A percentile compares a stretch with the other conserved stretches of the same genome.
Conservation (phyloP, 2,797 vertebrate genomes). For the Caiman crocodilus region DNA sequence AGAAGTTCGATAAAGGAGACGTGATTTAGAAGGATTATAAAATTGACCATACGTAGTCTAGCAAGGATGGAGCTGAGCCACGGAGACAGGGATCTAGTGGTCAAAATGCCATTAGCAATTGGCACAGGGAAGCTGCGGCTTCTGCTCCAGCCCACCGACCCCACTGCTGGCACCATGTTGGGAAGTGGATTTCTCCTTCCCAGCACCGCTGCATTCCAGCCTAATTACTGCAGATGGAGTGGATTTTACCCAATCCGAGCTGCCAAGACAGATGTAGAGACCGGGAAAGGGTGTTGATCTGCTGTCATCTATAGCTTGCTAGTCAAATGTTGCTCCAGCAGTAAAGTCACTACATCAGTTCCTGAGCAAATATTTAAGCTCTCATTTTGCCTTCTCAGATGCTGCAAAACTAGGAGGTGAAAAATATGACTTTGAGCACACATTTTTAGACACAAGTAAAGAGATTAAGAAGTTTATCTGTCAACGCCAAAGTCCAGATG, state of each 20-base stretch:
- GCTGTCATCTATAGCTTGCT: not conserved
- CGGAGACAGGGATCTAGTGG: not conserved
- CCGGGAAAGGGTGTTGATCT: not conserved
- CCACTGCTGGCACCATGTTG: not conserved
- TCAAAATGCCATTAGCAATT: fast-evolving
- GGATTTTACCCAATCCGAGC: not conserved
- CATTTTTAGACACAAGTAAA: conserved; percentile 41
- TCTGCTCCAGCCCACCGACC: not conserved
- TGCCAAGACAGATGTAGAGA: not conserved
- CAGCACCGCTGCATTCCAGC: not conserved
- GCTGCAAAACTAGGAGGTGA: conserved; percentile 47
- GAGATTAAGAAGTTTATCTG: conserved; percentile 75
- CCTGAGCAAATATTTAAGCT: conserved; percentile 18
- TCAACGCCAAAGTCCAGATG: conserved; percentile 75
- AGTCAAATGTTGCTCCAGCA: conserved; percentile 45
- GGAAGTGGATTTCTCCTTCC: not conserved
- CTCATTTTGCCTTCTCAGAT: conserved; percentile 37
- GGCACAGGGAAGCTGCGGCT: not conserved
- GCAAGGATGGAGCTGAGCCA: not conserved
- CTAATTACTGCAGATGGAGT: not conserved
- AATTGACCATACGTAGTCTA: not conserved
- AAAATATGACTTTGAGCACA: conserved; percentile 58
- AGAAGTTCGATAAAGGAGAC: not conserved
- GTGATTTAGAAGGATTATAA: not conserved
- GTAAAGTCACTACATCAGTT: conserved; percentile 12